Evolutionary conservation across 2,113 vertebrate genomes (phyloP).

Genomic region (Pygoscelis antarcticus): DNA sequence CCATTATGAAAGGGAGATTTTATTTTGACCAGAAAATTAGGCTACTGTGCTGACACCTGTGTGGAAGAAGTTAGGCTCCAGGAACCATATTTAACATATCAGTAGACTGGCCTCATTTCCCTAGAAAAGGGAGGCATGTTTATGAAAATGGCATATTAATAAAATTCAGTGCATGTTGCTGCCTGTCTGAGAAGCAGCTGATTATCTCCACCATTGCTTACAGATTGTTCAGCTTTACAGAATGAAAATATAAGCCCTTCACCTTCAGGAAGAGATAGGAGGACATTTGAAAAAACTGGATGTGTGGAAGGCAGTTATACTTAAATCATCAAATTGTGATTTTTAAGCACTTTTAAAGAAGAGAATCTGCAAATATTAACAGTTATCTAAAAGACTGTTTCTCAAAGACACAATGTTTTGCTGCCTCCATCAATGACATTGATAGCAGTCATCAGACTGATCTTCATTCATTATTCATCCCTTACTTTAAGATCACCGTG

Average conservation of each 20-base stretch:
- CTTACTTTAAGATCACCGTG: accelerated
- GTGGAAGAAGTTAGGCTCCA: background rate
- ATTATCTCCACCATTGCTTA: background rate
- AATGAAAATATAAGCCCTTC: background rate
- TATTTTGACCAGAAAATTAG: background rate
- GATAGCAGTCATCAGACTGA: background rate
- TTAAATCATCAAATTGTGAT: background rate
- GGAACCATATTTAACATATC: background rate
- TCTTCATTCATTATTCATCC: background rate
- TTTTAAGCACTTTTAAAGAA: background rate
- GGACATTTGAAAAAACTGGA: background rate
- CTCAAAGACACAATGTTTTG: background rate
- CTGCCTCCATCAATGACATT: background rate
- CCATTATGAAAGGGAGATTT: background rate
- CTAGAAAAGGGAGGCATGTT: background rate
- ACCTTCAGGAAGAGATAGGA: background rate
- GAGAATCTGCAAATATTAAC: background rate
- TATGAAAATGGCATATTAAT: background rate
- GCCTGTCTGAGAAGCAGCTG: background rate
- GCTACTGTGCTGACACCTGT: background rate
- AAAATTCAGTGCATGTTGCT: background rate
- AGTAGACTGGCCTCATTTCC: background rate
- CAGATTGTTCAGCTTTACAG: background rate
- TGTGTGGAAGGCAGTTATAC: background rate
- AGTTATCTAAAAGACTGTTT: background rate